These are phyloP conservation scores for Ophioninae sp. DNA, from an alignment of 2,888 invertebrate species.

Conservation along the genomic window DNA sequence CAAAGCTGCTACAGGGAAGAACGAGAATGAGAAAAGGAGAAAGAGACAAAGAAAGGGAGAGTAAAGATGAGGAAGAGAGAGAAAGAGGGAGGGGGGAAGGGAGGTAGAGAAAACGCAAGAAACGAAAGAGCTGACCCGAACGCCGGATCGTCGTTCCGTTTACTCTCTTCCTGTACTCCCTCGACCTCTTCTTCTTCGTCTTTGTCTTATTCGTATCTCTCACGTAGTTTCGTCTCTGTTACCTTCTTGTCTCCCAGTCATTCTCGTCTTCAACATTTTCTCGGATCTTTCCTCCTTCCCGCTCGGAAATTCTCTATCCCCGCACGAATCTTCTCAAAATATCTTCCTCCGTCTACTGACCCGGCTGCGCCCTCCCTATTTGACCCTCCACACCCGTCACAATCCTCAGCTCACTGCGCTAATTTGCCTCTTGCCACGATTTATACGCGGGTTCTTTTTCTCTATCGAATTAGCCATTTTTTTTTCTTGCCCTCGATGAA, in stretches of 20 bases:
- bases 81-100: conserved; percentile 52
- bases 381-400: conserved; percentile 33
- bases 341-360: conserved; percentile 55
- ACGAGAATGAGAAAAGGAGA: conserved; percentile 43
- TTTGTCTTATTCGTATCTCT: conserved; percentile 44
- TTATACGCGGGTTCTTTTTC: neutral
- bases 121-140: conserved; percentile 68
- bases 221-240: neutral
- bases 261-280: conserved; percentile 48
- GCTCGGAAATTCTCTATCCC: conserved; percentile 32
- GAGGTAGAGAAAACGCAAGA: conserved; percentile 19
- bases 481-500: neutral
- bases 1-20: conserved; percentile 51
- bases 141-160: conserved; percentile 59
- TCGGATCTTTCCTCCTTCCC: conserved; percentile 16
- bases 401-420: conserved; percentile 6
- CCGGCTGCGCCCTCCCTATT: conserved; percentile 43
- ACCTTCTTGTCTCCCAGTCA: conserved; percentile 41
- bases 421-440: conserved; percentile 28
- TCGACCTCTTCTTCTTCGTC: conserved; percentile 67
- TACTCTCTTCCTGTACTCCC: conserved; percentile 58
- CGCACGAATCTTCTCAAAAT: conserved; percentile 60
- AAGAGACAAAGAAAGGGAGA: conserved; percentile 61
- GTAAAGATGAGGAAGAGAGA: conserved; percentile 54
- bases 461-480: neutral